These are phyloP conservation scores for Anthopleura xanthogrammica DNA, from an alignment of 92 coral and sea anemone species.

Conservation along the genomic window DNA sequence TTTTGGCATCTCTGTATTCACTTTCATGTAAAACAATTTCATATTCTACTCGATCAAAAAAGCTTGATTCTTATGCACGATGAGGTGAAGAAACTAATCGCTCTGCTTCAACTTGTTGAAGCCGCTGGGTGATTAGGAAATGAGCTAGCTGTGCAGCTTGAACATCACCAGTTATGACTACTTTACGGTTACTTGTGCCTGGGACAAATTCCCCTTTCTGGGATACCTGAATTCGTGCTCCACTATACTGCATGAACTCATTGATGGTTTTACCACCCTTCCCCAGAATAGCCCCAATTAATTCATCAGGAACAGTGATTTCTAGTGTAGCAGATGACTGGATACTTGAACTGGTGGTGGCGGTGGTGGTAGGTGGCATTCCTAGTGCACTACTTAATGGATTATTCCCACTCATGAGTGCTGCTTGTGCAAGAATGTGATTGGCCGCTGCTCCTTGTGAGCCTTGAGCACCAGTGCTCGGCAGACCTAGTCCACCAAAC, in stretches of 20 bases:
- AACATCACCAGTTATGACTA: conserved; percentile 95
- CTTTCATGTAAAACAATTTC: conserved; percentile 27
- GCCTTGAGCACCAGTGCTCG: conserved; percentile 51
- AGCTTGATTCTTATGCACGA: conserved; percentile 1
- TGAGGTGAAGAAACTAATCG: conserved; percentile 53
- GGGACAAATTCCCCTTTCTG: conserved; percentile 98
- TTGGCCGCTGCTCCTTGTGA: conserved; percentile 56
- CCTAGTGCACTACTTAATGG: conserved; percentile 77
- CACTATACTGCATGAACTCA: conserved; percentile 98
- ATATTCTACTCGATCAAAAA: conserved; percentile 34
- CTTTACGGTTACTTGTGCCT: conserved; percentile 97
- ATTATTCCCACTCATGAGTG: conserved; percentile 81
- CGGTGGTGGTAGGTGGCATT: conserved; percentile 65
- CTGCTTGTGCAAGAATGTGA: conserved; percentile 91
- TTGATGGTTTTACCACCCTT: conserved; percentile 97
- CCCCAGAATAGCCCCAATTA: conserved; percentile 92
- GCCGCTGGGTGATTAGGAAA: conserved; percentile 90
- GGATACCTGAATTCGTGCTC: conserved; percentile 92
- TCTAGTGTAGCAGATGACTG: conserved; percentile 95
- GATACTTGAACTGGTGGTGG: conserved; percentile 73
- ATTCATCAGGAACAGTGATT: conserved; percentile 95
- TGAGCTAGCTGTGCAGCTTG: conserved; percentile 95
- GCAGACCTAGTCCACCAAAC: conserved; percentile 87
- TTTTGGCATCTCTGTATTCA: conserved; percentile 4
- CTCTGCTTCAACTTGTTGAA: conserved; percentile 93